Percentiles rank a stretch among this genome's conserved stretches.
Evolutionary conservation across 2,113 vertebrate species (phyloP).

Genomic region (Oreocharis arfaki): DNA sequence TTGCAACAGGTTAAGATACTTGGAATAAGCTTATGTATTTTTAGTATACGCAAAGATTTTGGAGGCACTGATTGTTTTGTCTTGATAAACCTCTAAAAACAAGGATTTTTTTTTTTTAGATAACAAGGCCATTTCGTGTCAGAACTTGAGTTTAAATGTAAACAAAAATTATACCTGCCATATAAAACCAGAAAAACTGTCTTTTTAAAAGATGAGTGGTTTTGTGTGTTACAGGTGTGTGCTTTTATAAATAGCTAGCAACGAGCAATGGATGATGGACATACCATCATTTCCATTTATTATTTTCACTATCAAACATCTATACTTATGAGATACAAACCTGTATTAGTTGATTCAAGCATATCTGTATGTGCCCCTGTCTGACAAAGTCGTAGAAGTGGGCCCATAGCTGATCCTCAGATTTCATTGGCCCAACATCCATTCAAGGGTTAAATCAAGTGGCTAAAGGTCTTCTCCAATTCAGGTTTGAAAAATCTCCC

Average conservation of each 20-base stretch:
- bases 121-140: background rate
- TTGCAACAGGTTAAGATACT: background rate
- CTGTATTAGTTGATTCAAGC: background rate
- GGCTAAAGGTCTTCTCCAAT: background rate
- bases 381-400: background rate
- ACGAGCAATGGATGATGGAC: background rate
- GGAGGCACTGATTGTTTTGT: background rate
- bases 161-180: background rate
- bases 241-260: background rate
- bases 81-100: background rate
- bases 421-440: background rate
- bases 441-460: background rate
- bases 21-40: background rate
- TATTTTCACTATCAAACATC: background rate
- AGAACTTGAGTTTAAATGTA: background rate
- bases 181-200: background rate
- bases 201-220: background rate
- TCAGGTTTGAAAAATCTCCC: background rate
- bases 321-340: background rate
- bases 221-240: background rate
- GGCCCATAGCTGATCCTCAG: background rate
- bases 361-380: background rate
- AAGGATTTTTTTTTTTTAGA: background rate
- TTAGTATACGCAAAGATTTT: background rate
- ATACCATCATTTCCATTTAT: background rate